Evolutionary conservation across 2,888 invertebrate species (phyloP), one percentile per base, ranked within the genome.

Genomic region (Arctia plantaginis): DNA sequence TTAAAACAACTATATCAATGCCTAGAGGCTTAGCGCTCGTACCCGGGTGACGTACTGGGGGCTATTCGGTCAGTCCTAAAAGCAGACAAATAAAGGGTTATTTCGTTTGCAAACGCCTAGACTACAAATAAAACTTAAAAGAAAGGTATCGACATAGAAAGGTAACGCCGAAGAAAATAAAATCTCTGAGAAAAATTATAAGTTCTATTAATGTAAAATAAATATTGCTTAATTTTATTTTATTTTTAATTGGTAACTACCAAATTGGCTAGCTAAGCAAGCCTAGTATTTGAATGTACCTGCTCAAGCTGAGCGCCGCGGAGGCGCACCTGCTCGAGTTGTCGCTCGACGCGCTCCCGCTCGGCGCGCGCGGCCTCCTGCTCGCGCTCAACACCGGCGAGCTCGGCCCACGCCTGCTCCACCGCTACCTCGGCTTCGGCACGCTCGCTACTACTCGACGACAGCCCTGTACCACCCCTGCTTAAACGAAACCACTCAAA

Each of bases 321-420:
- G 81, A 97, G 97, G 66, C 98, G 96, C 81, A 98, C 98, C 76
- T 97, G 96, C 89, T 98, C 98, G 73, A 99, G 95, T 89, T 99
- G 98, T 72, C 97, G 96, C 91, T 98, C 98, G 7, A 98, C 97
- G 66, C 97, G 97, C 62, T 97, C 97, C 44, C 98, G 96, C 87
- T 98, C 96, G 77, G 97, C 96, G 47, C 98, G 97, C 89, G 98
- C 98, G 69, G 98, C 95, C 87, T 98, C 97, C 88, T 98, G 98
- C 91, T 99, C 99, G 74, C 97, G 96, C 91, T 98, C 98, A 72
- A 99, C 97, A 76, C 98, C 98, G 15, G 98, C 97, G 44, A 98
- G 93, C 90, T 98, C 98, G 0, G 97, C 96, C 98, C 98, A 98
- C 66, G 98, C 98, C 88, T 98, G 98, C 85, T 98, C 97, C 66